Conservation (phyloP, 2,888 invertebrate genomes). For the Diogma glabrata region DNA sequence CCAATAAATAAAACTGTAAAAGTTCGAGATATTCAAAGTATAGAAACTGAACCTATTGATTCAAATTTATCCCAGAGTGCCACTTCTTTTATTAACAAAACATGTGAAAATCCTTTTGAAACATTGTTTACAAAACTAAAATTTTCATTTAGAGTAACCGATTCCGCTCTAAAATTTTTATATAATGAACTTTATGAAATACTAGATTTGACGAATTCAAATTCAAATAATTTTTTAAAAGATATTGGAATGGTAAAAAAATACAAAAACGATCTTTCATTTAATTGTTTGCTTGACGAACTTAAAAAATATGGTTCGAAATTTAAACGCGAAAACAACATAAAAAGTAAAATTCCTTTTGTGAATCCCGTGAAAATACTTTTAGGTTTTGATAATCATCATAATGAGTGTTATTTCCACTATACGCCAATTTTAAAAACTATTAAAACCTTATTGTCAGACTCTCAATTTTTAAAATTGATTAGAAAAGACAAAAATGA, state of each 20-base stretch:
- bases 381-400: conserved; percentile 11
- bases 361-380: conserved; percentile 9
- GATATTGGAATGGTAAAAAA: neutral
- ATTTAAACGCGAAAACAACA: neutral
- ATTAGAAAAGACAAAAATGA: too few species aligned
- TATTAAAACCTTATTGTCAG: conserved; percentile 10
- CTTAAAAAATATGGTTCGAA: neutral
- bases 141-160: neutral
- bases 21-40: neutral
- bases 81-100: neutral
- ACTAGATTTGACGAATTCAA: neutral
- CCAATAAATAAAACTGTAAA: neutral
- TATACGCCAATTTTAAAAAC: conserved; percentile 15
- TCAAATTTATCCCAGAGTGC: neutral
- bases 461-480: conserved; percentile 10
- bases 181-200: conserved; percentile 5
- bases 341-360: conserved; percentile 5
- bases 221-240: neutral
- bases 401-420: conserved; percentile 13
- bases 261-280: conserved; percentile 1
- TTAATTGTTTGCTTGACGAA: neutral
- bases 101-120: neutral
- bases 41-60: neutral
- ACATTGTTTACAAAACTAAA: conserved; percentile 1
- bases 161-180: neutral